These are phyloP conservation scores for Temnopleurus reevesii DNA, from an alignment of 53 echinoderm and acorn worm species.

Conservation along the genomic window DNA sequence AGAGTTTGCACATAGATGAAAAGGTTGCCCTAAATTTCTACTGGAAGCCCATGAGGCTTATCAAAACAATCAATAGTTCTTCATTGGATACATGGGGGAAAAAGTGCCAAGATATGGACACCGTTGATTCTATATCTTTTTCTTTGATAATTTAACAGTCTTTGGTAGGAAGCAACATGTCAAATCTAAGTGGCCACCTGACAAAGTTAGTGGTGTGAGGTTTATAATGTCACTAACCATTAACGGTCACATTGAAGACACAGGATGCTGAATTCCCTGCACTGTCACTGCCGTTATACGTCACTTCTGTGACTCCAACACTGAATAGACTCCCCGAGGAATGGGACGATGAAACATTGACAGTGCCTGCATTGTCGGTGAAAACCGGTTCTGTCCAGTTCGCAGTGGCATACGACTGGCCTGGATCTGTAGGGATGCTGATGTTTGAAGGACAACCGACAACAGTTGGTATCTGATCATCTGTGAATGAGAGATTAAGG, in stretches of 20 bases:
- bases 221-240: not conserved
- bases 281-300: slow-evolving; percentile 51
- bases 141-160: not conserved
- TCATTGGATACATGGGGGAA: not conserved
- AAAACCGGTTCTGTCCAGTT: slow-evolving; percentile 57
- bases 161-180: not conserved
- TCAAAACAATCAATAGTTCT: not conserved
- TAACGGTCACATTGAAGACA: not conserved
- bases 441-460: slow-evolving; percentile 50
- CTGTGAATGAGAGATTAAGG: no score
- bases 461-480: not conserved
- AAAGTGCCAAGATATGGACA: not conserved
- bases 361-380: slow-evolving; percentile 58
- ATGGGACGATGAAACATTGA: slow-evolving; percentile 2
- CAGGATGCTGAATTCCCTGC: slow-evolving; percentile 51
- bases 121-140: not conserved
- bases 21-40: no score
- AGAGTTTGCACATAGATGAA: no score
- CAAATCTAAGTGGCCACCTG: not conserved
- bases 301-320: slow-evolving; percentile 56
- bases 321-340: slow-evolving; percentile 9
- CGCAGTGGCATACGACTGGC: slow-evolving; percentile 5
- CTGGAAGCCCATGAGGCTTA: no score
- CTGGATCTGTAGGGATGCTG: slow-evolving; percentile 1
- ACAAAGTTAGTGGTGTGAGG: not conserved